A percentile compares a stretch with the other conserved stretches of the same genome.
Conservation (phyloP, 2,797 vertebrate species). For the Catostomus latipinnis region DNA sequence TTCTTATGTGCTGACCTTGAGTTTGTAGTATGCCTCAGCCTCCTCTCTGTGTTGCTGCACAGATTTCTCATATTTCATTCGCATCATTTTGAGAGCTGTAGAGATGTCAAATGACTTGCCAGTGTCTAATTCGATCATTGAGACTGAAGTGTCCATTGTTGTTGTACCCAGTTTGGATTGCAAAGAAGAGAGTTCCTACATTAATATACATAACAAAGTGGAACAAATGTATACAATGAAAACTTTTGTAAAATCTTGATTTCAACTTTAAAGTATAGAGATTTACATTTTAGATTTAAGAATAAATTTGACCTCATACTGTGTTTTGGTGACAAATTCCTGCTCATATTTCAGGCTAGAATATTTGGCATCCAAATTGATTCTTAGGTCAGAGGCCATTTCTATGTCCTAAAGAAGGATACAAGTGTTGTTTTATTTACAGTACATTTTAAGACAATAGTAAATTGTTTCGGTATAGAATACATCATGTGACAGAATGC, state of each 20-base stretch:
- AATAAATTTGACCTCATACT: conserved; percentile 64
- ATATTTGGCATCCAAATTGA: conserved; percentile 66
- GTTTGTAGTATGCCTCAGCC: conserved; percentile 71
- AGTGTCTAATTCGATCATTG: conserved; percentile 73
- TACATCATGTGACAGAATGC: neutral
- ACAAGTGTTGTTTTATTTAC: neutral
- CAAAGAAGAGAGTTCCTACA: conserved; percentile 67
- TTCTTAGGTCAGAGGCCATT: conserved; percentile 64
- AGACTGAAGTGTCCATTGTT: conserved; percentile 66
- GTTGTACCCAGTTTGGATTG: conserved; percentile 68
- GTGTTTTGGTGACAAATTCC: conserved; percentile 68
- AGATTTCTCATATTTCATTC: conserved; percentile 69
- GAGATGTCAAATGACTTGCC: conserved; percentile 71
- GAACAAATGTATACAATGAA: neutral
- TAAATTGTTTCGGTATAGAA: neutral
- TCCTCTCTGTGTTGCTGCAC: conserved; percentile 71
- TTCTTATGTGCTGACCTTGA: conserved; percentile 61
- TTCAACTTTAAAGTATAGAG: neutral
- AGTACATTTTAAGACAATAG: neutral
- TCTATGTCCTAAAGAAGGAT: conserved; percentile 67
- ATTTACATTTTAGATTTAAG: neutral
- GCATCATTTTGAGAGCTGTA: conserved; percentile 66
- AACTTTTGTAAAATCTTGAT: neutral
- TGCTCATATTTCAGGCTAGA: conserved; percentile 64
- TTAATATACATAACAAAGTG: neutral